Percentiles rank a stretch among this genome's conserved stretches.
Evolutionary conservation across 92 coral and sea anemone species (phyloP).

Genomic region (Palythoa grandis): DNA sequence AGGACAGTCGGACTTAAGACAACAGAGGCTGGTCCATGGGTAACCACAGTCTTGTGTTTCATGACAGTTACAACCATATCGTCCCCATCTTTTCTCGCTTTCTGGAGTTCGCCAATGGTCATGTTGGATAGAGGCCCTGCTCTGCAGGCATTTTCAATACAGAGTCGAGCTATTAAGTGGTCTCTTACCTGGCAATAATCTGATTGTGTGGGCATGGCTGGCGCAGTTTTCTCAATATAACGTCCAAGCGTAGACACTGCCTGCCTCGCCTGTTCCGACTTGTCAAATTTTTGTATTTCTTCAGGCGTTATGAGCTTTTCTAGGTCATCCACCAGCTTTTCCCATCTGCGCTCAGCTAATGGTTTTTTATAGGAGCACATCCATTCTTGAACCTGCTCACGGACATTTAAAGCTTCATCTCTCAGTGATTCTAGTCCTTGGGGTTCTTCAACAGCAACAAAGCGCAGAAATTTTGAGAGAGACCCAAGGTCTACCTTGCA

Average conservation of each 20-base stretch:
- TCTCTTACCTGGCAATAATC: constrained; percentile 55
- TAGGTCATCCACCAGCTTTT: constrained; percentile 49
- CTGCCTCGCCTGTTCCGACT: constrained; percentile 42
- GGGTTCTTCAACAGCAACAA: constrained; percentile 39
- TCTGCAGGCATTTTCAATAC: constrained; percentile 40
- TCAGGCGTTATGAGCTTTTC: constrained; percentile 56
- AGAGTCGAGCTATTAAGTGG: constrained; percentile 43
- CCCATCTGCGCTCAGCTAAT: constrained; percentile 55
- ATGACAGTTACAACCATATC: constrained; percentile 22
- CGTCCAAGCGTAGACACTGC: constrained; percentile 44
- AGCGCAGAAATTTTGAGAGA: constrained; percentile 44
- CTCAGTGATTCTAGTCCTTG: constrained; percentile 33
- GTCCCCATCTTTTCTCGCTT: constrained; percentile 24
- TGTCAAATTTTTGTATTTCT: constrained; percentile 46
- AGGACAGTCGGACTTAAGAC: too few relatives aligned
- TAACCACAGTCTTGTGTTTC: constrained; percentile 29
- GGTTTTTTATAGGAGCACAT: constrained; percentile 36
- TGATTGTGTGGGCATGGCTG: constrained; percentile 34
- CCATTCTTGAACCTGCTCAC: constrained; percentile 51
- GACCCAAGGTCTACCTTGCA: constrained; percentile 1
- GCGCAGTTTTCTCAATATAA: constrained; percentile 43
- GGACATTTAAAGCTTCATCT: constrained; percentile 48
- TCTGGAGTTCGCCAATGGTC: constrained; percentile 27
- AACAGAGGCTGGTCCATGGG: too few relatives aligned
- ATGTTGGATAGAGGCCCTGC: too few relatives aligned